Evolutionary conservation across 2,888 invertebrate species (phyloP).

Genomic region (Mantis religiosa): DNA sequence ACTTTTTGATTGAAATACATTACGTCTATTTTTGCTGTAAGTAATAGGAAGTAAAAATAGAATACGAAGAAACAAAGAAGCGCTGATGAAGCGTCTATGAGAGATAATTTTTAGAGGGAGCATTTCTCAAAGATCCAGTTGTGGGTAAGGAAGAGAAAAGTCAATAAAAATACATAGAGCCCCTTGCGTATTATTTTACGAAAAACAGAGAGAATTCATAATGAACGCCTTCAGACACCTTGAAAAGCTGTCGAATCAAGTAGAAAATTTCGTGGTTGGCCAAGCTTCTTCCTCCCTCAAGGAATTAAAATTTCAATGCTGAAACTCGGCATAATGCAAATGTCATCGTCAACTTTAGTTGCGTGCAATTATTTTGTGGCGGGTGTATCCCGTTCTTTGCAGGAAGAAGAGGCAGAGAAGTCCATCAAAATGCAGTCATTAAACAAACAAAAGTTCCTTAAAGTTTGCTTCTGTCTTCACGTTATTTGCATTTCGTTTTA

Average conservation of each 20-base stretch:
- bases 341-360: not conserved
- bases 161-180: not conserved
- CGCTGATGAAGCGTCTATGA: no score
- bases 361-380: slow-evolving; percentile 4
- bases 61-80: no score
- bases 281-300: not conserved
- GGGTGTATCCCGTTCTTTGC: not conserved
- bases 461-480: slow-evolving; percentile 8
- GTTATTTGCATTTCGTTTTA: slow-evolving; percentile 17
- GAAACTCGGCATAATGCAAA: slow-evolving; percentile 5
- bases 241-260: not conserved
- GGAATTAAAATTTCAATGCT: slow-evolving; percentile 13
- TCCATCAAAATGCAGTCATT: slow-evolving; percentile 23
- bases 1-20: no score
- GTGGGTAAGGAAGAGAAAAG: not conserved
- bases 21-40: no score
- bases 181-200: not conserved
- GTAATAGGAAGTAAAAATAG: no score
- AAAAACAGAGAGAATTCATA: not conserved
- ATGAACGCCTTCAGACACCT: not conserved
- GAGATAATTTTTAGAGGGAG: not conserved
- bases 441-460: slow-evolving; percentile 15
- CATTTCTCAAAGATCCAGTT: not conserved
- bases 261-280: not conserved
- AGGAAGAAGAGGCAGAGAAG: not conserved